A percentile compares a stretch with the other conserved stretches of the same genome.
Conservation (phyloP, 2,113 vertebrate genomes). For the Barnardius zonarius region DNA sequence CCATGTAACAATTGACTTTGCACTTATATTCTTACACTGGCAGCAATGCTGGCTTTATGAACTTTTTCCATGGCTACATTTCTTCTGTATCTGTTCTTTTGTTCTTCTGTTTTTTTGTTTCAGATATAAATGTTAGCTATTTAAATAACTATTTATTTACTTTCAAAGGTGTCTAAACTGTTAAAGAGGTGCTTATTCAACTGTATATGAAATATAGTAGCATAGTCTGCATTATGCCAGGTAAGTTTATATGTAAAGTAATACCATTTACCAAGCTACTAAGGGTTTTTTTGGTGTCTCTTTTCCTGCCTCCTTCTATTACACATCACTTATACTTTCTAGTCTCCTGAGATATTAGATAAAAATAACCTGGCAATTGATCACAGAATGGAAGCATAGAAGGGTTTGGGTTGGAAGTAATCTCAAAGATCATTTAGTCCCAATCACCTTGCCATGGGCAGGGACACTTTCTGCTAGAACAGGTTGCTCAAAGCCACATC, state of each 20-base stretch:
- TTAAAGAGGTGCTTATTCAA: background rate
- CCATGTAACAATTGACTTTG: background rate
- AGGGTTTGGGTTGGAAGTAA: background rate
- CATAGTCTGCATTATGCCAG: background rate
- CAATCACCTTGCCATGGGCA: background rate
- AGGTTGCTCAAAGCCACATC: background rate
- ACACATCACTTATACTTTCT: background rate
- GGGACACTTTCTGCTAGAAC: background rate
- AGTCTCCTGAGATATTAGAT: background rate
- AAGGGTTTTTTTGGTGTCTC: fast-evolving
- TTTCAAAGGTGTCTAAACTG: background rate
- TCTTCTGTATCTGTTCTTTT: background rate
- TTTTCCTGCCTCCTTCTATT: background rate
- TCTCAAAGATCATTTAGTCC: background rate
- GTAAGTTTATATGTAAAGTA: background rate
- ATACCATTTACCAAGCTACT: background rate
- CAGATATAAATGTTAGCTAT: background rate
- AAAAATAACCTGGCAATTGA: background rate
- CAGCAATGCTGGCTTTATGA: background rate
- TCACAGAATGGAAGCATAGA: background rate
- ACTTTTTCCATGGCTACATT: background rate
- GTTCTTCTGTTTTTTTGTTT: background rate
- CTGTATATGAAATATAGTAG: background rate
- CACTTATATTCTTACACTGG: background rate
- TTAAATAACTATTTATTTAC: background rate